A percentile compares a stretch with the other conserved stretches of the same genome.
These are phyloP conservation scores for Sepiola atlantica DNA, from an alignment of 2,888 invertebrate genomes.

Conservation along the genomic window DNA sequence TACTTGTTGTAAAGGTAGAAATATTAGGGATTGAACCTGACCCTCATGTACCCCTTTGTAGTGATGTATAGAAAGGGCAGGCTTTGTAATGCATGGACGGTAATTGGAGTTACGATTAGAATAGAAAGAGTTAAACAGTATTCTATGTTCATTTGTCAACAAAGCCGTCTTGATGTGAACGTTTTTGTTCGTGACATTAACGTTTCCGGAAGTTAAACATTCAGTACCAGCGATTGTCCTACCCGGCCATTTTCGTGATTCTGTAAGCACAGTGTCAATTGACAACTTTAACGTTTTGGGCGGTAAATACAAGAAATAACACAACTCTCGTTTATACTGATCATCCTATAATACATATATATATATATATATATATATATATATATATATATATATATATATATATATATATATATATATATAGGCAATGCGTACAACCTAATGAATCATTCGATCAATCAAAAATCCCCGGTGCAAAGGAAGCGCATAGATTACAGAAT, in stretches of 20 bases:
- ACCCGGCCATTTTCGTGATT: background rate
- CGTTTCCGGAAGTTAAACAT: slow-evolving; percentile 15
- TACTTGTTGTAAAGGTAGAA: no score
- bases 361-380: no score
- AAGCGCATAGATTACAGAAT: background rate
- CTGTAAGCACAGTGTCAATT: background rate
- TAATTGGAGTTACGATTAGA: no score
- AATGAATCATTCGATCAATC: background rate
- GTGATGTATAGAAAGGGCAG: no score
- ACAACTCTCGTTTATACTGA: background rate
- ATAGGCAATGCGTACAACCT: background rate
- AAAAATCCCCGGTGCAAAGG: background rate
- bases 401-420: background rate
- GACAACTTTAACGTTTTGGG: background rate
- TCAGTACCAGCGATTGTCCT: background rate
- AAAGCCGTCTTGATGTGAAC: background rate
- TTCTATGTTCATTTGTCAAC: background rate
- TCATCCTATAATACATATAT: background rate
- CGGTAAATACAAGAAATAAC: background rate
- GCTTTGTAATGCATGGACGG: no score
- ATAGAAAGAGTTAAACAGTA: background rate
- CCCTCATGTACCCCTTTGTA: no score
- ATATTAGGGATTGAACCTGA: no score
- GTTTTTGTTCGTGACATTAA: background rate
- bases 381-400: background rate